Base-by-base conservation (phyloP, 2,113 vertebrate species). In the Triplophysa dalaica region DNA sequence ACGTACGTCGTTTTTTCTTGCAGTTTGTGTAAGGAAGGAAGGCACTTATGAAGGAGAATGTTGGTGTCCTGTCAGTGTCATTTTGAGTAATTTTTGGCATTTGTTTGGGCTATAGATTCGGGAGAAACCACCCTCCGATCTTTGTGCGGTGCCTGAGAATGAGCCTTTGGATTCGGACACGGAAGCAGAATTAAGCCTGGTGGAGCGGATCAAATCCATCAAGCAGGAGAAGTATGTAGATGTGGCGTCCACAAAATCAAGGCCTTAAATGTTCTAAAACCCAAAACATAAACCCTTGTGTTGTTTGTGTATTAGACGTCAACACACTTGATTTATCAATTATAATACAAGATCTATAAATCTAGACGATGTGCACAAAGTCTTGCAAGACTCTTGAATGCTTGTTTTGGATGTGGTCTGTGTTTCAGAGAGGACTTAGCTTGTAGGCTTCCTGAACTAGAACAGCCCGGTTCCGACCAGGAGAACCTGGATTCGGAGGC, bases 401-500 rank as follows among this genome's bases (percentile, higher is more conserved):
- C 26, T 12, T 38, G 45, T 56, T 33, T 67, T 65, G 17, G 7
- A 52, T 66, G 60, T 17, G 63, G 16, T 56, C 11, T 79, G 12
- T 63, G 43, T 63, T 67, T 0, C 83, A 99, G 98, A 90, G 98
- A 98, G 83, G 95, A 99, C 17, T 93, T 99, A 75, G 95, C 95
- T 0, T 98, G 94, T 54, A 93, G 96, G 9, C 90, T 99, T 26
- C 98, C 97, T 0, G 97, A 99, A 87, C 93, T 99, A 65, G 97
- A 99, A 83, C 96, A 96, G 68, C 92, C 94, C 0, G 95, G 95
- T 75, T 99, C 98, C 0, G 97, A 99, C 1, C 96, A 98, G 89
- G 98, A 99, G 83, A 99, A 97, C 22, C 43, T 95, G 52, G 97
- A 99, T 86, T 99, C 96, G 0, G 98, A 99, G 86, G 94, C 95